Conservation (phyloP, 2,888 invertebrate species). For the Bhutanitis thaidina region DNA sequence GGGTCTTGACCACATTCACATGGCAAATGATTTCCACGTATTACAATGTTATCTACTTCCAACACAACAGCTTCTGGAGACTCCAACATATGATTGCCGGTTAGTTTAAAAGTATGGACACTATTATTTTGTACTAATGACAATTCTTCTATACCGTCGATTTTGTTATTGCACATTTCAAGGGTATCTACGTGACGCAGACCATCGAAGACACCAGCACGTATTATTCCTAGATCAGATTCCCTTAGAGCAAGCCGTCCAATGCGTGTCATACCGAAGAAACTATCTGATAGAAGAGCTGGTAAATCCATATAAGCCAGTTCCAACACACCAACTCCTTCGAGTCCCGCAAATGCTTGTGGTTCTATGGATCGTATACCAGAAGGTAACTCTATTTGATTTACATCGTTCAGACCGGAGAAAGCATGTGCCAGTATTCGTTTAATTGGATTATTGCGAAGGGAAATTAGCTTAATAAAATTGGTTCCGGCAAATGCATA, state of each 20-base stretch:
- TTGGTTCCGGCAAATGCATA: conserved; percentile 94
- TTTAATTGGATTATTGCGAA: conserved; percentile 91
- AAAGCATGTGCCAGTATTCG: conserved; percentile 91
- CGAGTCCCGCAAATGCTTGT: conserved; percentile 89
- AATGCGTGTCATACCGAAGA: conserved; percentile 87
- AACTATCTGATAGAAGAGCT: conserved; percentile 84
- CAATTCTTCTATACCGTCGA: conserved; percentile 88
- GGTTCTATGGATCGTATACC: conserved; percentile 87
- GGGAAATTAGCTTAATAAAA: conserved; percentile 88
- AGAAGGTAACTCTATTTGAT: conserved; percentile 90
- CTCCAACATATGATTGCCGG: conserved; percentile 91
- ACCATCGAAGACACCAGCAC: conserved; percentile 87
- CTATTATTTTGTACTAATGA: conserved; percentile 85
- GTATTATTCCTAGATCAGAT: conserved; percentile 88
- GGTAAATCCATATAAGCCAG: conserved; percentile 91
- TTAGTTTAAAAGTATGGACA: conserved; percentile 85
- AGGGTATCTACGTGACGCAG: conserved; percentile 85
- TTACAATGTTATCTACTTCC: conserved; percentile 85
- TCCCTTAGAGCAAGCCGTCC: conserved; percentile 88
- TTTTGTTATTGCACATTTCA: conserved; percentile 91
- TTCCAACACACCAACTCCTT: conserved; percentile 89
- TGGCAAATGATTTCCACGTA: conserved; percentile 90
- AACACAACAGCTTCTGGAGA: conserved; percentile 86
- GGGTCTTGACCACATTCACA: conserved; percentile 93
- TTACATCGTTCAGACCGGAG: conserved; percentile 89